A percentile compares a stretch with the other conserved stretches of the same genome.
phyloP scores from a whole-genome alignment of 2,113 vertebrate genomes.

The Coregonus clupeaformis region DNA sequence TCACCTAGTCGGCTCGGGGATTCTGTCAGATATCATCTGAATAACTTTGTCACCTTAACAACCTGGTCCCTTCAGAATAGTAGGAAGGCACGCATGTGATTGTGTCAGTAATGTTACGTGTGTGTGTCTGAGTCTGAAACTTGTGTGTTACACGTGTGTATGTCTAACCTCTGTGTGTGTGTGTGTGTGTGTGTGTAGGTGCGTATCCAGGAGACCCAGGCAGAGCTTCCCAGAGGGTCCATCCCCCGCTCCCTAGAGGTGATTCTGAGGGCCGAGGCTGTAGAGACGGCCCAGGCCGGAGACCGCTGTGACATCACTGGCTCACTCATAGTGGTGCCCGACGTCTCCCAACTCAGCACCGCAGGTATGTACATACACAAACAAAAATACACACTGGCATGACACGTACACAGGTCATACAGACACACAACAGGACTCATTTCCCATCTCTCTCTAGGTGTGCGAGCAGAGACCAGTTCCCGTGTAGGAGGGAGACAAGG shows the following conservation, averaged over 20 bases:
- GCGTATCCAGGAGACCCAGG: conserved; percentile 96
- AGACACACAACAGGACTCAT: background rate
- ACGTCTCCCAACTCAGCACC: conserved; percentile 90
- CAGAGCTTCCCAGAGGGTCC: conserved; percentile 90
- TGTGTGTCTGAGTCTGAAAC: too few relatives aligned
- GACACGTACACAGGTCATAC: background rate
- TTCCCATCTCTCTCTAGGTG: conserved; percentile 67
- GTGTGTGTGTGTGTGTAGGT: conserved; percentile 73
- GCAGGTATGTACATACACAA: conserved; percentile 74
- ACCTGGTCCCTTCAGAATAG: too few relatives aligned
- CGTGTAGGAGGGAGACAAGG: conserved; percentile 84
- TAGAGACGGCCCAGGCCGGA: conserved; percentile 94
- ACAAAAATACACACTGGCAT: background rate
- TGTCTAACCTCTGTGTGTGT: background rate
- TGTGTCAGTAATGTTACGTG: too few relatives aligned
- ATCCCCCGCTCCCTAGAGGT: conserved; percentile 94
- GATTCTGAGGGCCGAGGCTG: conserved; percentile 90
- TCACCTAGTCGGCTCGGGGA: too few relatives aligned
- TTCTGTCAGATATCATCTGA: too few relatives aligned
- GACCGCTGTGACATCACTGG: conserved; percentile 96
- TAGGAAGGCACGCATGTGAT: conserved; percentile 10
- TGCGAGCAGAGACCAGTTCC: conserved; percentile 88
- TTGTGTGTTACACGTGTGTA: too few relatives aligned
- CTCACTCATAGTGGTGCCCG: conserved; percentile 91
- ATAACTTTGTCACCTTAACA: too few relatives aligned